These are phyloP conservation scores for Alectura lathami DNA, from an alignment of 2,113 vertebrate genomes.

Conservation along the genomic window DNA sequence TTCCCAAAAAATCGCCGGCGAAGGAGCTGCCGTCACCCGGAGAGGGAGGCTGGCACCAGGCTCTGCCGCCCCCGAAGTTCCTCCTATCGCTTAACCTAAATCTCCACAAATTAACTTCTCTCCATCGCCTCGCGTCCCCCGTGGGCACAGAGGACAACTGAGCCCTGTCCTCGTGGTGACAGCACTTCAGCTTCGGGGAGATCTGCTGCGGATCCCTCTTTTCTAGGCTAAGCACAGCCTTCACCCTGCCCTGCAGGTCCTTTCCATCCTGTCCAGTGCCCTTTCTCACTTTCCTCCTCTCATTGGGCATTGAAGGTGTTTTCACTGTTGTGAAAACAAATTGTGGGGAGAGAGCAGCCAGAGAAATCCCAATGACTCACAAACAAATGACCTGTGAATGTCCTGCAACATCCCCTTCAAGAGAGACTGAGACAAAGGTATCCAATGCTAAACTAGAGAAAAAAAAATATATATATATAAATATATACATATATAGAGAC, in stretches of 20 bases:
- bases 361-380: not conserved
- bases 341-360: rapidly evolving
- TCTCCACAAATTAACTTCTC: slow-evolving; percentile 47
- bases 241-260: not conserved
- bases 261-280: not conserved
- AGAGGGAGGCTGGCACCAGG: not conserved
- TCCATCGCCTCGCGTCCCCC: not conserved
- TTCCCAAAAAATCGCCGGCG: not conserved
- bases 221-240: not conserved
- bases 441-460: not conserved
- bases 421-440: not conserved
- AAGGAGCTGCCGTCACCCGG: not conserved
- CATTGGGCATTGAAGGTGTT: not conserved
- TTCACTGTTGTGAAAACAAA: not conserved
- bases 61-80: not conserved
- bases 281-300: not conserved
- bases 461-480: not conserved
- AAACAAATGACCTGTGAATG: not conserved
- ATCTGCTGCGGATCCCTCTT: not conserved
- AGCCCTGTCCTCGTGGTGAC: not conserved
- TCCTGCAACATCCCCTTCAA: not conserved
- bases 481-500: not conserved
- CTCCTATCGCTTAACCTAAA: slow-evolving; percentile 40
- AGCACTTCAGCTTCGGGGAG: not conserved
- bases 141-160: not conserved